Evolutionary conservation across 2,888 invertebrate species (phyloP).

Genomic region (Elaeidobius kamerunicus): DNA sequence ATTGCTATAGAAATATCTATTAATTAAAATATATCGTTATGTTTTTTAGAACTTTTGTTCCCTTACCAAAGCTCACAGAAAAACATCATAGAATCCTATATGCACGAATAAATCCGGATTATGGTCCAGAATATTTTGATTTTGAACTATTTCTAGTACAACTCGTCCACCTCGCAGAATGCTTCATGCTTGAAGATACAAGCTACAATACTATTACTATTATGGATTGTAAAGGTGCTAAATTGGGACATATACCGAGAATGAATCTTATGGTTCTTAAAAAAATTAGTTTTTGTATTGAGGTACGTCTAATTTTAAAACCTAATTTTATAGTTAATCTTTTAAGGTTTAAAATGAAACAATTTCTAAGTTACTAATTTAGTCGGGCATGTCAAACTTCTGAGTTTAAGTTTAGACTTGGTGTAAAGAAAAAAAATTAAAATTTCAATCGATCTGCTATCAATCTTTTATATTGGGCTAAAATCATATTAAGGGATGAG

Average conservation of each 20-base stretch:
- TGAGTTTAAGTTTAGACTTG: neutral
- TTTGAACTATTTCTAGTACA: neutral
- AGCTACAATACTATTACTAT: neutral
- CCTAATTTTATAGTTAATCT: too few species aligned
- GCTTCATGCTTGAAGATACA: neutral
- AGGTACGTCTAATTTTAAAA: too few species aligned
- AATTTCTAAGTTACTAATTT: too few species aligned
- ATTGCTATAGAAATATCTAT: too few species aligned
- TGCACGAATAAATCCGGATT: neutral
- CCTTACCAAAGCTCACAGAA: slow-evolving; percentile 22
- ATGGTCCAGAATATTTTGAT: slow-evolving; percentile 8
- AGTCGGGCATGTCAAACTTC: too few species aligned
- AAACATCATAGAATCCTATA: slow-evolving; percentile 15
- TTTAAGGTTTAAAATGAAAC: too few species aligned
- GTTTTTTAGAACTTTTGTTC: neutral
- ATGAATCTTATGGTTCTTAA: slow-evolving; percentile 22
- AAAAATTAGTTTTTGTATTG: slow-evolving; percentile 4
- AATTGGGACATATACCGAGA: slow-evolving; percentile 23
- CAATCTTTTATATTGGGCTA: too few species aligned
- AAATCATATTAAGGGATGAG: too few species aligned
- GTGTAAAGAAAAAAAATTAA: neutral
- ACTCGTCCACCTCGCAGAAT: neutral
- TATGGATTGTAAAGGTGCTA: neutral
- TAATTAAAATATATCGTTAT: neutral
- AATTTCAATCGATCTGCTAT: too few species aligned